Evolutionary conservation across 2,888 invertebrate genomes (phyloP), one percentile per base, ranked within the genome.

Genomic region (Idaea biselata): DNA sequence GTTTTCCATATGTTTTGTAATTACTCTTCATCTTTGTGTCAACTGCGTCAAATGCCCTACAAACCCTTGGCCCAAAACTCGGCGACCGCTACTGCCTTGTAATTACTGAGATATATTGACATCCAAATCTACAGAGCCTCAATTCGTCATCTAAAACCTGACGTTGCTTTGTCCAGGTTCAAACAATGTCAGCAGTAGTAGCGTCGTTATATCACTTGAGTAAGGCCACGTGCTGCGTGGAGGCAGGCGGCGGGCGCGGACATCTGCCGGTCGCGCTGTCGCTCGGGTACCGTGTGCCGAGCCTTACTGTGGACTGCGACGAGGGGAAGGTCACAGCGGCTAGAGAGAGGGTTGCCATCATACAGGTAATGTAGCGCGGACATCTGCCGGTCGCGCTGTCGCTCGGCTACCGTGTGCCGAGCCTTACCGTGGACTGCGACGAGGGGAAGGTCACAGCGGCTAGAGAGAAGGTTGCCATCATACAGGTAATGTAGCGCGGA

Each of bases 221-320:
- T 94, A 95, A 84, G 94, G 95, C 62, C 94, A 96, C 89, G 80
- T 98, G 72, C 94, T 89, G 96, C 55, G 93, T 98, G 16, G 98
- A 98, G 81, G 95, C 97, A 56, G 98, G 98, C 0, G 97, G 97
- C 77, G 98, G 98, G 0, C 96, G 97, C 79, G 98, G 98, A 0
- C 97, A 97, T 83, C 88, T 98, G 54, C 96, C 97, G 56, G 95
- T 96, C 0, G 94, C 96, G 14, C 81, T 98, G 59, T 94, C 96
- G 0, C 89, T 97, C 5, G 94, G 95, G 65, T 94, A 96, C 82
- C 83, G 92, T 31, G 87, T 97, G 63, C 95, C 95, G 55, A 96
- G 97, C 25, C 89, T 98, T 16, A 97, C 97, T 0, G 93, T 98
- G 0, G 98, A 98, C 87, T 95, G 96, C 8, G 95, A 95, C 18